Conservation (phyloP, 1,140 invertebrate species). For the Pogonognathellus flavescens region DNA sequence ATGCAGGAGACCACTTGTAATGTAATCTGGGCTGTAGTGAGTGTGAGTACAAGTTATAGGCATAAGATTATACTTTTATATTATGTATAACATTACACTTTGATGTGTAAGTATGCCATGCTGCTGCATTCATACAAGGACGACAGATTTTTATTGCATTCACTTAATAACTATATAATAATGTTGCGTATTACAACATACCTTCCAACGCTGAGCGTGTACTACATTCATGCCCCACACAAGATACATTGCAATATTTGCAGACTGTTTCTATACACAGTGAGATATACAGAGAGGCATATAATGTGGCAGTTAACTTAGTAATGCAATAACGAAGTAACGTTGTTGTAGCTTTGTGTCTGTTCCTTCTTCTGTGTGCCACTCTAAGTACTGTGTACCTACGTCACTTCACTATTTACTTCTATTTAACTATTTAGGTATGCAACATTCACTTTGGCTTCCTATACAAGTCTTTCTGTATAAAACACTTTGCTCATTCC, state of each 20-base stretch:
- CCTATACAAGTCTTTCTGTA: background rate
- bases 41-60: no score
- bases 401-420: no score
- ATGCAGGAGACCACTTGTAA: background rate
- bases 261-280: no score
- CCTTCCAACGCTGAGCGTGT: background rate
- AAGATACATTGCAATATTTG: no score
- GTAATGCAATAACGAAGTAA: background rate
- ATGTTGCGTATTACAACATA: conserved; percentile 21
- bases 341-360: background rate
- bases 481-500: conserved; percentile 56
- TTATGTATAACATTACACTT: background rate
- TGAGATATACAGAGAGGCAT: no score
- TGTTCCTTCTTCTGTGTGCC: no score
- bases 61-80: no score
- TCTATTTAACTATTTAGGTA: conserved; percentile 5
- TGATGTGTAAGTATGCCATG: conserved; percentile 7
- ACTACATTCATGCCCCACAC: no score
- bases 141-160: conserved; percentile 58
- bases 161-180: conserved; percentile 48
- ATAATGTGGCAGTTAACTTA: no score
- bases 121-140: conserved; percentile 59
- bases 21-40: conserved; percentile 26
- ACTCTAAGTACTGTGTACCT: no score
- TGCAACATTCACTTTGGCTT: conserved; percentile 26